Evolutionary conservation across 2,888 invertebrate species (phyloP).

Genomic region (Limnephilus auricula): DNA sequence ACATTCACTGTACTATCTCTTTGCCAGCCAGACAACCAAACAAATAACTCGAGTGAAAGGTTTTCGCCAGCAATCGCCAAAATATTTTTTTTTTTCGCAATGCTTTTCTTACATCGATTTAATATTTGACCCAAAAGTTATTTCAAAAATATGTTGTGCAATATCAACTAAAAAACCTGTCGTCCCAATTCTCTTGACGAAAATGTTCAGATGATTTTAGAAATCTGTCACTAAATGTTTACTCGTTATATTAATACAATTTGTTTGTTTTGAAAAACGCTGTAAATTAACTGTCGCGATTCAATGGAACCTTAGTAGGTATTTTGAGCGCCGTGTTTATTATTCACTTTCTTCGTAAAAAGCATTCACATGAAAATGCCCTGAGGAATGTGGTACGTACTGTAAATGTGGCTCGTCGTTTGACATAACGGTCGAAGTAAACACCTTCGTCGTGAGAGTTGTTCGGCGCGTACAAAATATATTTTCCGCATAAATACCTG

Average conservation of each 20-base stretch:
- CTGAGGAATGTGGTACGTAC: conserved; percentile 38
- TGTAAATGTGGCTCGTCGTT: conserved; percentile 48
- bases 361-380: conserved; percentile 36
- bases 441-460: conserved; percentile 6
- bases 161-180: background rate
- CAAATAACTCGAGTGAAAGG: conserved; percentile 16
- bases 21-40: background rate
- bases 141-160: background rate
- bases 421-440: conserved; percentile 47
- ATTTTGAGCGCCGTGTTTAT: background rate
- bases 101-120: background rate
- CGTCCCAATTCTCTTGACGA: background rate
- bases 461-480: conserved; percentile 4
- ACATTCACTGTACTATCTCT: conserved; percentile 20
- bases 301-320: background rate
- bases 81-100: background rate
- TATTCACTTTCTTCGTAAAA: conserved; percentile 51
- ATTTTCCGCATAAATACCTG: conserved; percentile 37
- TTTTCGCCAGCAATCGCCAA: conserved; percentile 4
- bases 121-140: background rate
- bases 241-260: background rate
- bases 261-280: background rate
- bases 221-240: background rate
- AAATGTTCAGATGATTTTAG: background rate
- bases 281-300: background rate